These are phyloP conservation scores for Conus canariensis DNA, from an alignment of 2,888 invertebrate genomes.

Conservation along the genomic window DNA sequence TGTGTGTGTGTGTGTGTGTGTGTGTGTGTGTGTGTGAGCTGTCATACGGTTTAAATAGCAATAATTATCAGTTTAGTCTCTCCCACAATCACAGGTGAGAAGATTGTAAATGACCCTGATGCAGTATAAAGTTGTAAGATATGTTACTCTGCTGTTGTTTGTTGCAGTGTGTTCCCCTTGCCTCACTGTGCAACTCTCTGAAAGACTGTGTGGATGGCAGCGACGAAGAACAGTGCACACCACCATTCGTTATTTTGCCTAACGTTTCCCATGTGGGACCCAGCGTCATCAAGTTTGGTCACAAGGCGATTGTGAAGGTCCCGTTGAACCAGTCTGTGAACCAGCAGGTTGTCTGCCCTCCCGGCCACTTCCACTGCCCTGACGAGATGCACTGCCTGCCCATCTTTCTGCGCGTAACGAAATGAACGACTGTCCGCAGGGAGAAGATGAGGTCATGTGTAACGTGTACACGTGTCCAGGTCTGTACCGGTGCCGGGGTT, in stretches of 20 bases:
- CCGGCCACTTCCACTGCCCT: not conserved
- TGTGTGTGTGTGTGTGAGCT: not conserved
- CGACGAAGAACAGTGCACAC: slow-evolving; percentile 3
- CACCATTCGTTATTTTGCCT: not conserved
- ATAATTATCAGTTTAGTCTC: not conserved
- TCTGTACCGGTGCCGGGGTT: not conserved
- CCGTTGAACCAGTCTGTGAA: not conserved
- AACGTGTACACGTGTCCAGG: not conserved
- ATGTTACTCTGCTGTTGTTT: not conserved
- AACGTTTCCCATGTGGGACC: not conserved
- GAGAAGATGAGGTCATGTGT: not conserved
- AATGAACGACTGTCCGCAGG: not conserved
- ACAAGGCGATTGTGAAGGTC: not conserved
- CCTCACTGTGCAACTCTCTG: not conserved
- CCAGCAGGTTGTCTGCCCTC: not conserved
- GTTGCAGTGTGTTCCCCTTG: not conserved
- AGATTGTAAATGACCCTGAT: not conserved
- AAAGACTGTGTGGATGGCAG: slow-evolving; percentile 7
- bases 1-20: too few species aligned
- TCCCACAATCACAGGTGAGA: not conserved
- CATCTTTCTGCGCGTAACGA: slow-evolving; percentile 22
- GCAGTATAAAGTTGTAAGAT: not conserved
- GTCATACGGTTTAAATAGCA: not conserved
- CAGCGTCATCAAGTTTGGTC: not conserved
- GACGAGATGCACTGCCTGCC: not conserved